These are phyloP conservation scores for Crotalus helleri DNA, from an alignment of 2,113 vertebrate species.

Conservation along the genomic window DNA sequence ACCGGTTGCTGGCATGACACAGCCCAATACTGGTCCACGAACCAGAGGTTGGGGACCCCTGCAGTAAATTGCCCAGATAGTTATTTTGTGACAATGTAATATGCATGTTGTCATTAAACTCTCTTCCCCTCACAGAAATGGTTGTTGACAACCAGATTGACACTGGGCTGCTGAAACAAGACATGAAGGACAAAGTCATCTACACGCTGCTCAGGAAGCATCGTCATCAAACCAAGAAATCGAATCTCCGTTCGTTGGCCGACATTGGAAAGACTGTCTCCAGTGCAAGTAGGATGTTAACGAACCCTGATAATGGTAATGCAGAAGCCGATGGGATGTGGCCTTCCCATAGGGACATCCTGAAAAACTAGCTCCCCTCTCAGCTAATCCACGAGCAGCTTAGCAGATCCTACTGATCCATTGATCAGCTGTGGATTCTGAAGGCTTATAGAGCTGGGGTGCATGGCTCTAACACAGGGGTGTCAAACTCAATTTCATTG, in stretches of 20 bases:
- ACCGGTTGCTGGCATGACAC: too few species aligned
- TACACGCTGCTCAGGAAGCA: constrained; percentile 94
- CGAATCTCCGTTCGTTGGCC: constrained; percentile 94
- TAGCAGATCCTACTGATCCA: constrained; percentile 23
- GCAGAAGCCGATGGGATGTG: constrained; percentile 78
- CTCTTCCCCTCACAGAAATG: constrained; percentile 75
- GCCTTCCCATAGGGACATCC: constrained; percentile 60
- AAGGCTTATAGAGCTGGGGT: constrained; percentile 29
- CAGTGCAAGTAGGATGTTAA: constrained; percentile 99
- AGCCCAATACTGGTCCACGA: too few species aligned
- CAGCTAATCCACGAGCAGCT: constrained; percentile 34
- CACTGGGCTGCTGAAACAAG: constrained; percentile 85
- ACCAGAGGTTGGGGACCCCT: too few species aligned
- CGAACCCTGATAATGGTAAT: constrained; percentile 96
- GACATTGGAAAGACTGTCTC: constrained; percentile 99
- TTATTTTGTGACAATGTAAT: background rate
- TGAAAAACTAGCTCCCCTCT: constrained; percentile 43
- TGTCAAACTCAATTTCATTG: too few species aligned
- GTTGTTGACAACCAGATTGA: constrained; percentile 94
- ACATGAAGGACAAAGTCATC: constrained; percentile 95
- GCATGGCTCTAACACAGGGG: constrained; percentile 3
- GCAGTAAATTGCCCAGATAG: background rate
- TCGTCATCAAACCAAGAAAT: constrained; percentile 98
- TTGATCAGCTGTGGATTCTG: constrained; percentile 19
- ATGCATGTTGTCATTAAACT: background rate